Conservation (phyloP, 1,140 invertebrate genomes). For the Uloborus diversus region DNA sequence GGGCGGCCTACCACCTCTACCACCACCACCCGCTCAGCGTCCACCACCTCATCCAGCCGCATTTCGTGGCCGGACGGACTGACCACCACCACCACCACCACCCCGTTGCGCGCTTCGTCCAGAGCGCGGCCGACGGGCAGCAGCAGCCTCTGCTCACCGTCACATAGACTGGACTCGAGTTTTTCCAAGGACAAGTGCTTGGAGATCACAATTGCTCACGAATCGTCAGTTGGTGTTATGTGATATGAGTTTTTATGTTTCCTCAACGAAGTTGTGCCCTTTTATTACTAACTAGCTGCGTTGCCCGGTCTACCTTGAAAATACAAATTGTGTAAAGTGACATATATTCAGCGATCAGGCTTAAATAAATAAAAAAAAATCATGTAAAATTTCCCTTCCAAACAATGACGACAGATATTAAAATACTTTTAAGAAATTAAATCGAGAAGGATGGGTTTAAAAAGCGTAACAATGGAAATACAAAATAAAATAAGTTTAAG, state of each 20-base stretch:
- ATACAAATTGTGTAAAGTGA: too few species aligned
- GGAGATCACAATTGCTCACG: not conserved
- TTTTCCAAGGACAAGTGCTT: not conserved
- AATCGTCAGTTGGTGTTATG: not conserved
- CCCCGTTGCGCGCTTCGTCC: slow-evolving; percentile 49
- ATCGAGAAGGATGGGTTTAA: too few species aligned
- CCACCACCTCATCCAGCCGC: slow-evolving; percentile 58
- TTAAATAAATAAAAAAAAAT: too few species aligned
- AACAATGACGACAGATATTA: too few species aligned
- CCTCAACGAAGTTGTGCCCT: too few species aligned
- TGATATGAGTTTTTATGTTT: not conserved
- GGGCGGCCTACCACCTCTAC: slow-evolving; percentile 12
- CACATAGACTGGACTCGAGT: slow-evolving; percentile 14
- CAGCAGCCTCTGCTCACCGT: not conserved
- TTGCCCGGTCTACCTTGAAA: too few species aligned
- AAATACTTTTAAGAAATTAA: too few species aligned
- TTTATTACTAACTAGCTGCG: too few species aligned
- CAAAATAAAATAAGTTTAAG: too few species aligned
- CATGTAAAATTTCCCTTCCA: too few species aligned
- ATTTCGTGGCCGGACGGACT: slow-evolving; percentile 29
- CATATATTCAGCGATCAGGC: too few species aligned
- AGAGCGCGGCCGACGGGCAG: not conserved
- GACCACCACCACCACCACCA: not conserved
- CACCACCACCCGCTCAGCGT: slow-evolving; percentile 57
- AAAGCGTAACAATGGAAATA: too few species aligned